A percentile compares a stretch with the other conserved stretches of the same genome.
Evolutionary conservation across 2,797 vertebrate genomes (phyloP).

Genomic region (Thamnophis elegans): DNA sequence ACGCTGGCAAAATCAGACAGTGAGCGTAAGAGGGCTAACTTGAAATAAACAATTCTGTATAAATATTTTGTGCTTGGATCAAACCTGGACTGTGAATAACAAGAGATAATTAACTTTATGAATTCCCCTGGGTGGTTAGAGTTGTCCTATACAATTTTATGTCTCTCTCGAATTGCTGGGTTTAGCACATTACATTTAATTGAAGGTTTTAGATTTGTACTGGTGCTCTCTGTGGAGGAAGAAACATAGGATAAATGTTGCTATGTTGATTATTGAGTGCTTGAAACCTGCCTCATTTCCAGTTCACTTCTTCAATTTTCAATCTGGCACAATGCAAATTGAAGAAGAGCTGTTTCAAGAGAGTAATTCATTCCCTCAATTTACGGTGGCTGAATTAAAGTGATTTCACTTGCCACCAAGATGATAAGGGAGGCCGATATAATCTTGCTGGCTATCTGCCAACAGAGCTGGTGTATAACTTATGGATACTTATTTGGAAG

Average conservation of each 20-base stretch:
- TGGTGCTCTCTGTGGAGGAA: background rate
- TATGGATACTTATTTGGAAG: background rate
- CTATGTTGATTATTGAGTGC: background rate
- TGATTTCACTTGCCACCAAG: background rate
- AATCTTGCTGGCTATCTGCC: background rate
- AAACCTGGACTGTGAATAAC: background rate
- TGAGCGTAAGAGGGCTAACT: background rate
- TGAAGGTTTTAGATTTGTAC: conserved; percentile 7
- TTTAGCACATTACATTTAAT: conserved; percentile 31
- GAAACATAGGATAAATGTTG: background rate
- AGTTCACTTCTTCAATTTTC: conserved; percentile 34
- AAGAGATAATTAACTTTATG: conserved; percentile 25
- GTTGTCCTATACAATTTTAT: background rate
- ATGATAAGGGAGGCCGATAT: background rate
- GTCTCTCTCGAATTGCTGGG: background rate
- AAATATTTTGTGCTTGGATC: conserved; percentile 15
- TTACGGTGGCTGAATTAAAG: background rate
- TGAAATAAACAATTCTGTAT: conserved; percentile 18
- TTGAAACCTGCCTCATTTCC: conserved; percentile 1
- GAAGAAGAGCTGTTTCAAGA: background rate
- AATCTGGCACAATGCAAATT: background rate
- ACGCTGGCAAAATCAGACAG: background rate
- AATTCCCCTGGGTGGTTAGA: conserved; percentile 30
- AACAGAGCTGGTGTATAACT: background rate
- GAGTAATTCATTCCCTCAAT: background rate